Conservation (phyloP, 1,140 invertebrate species). For the Rhizoglyphus robini region DNA sequence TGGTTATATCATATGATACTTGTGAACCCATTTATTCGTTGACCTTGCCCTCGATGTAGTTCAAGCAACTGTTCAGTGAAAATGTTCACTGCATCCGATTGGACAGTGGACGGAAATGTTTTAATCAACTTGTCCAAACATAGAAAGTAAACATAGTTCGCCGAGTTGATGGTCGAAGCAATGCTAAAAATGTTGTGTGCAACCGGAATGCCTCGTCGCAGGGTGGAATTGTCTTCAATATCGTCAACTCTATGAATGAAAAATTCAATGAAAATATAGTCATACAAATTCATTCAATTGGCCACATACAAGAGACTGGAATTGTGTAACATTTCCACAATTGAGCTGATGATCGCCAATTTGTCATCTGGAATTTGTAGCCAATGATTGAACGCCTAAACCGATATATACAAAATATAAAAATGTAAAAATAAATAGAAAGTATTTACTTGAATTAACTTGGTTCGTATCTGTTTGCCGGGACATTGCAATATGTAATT, state of each 20-base stretch:
- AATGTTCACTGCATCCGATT: constrained; percentile 18
- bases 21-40: constrained; percentile 24
- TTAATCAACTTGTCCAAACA: constrained; percentile 54
- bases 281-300: neutral
- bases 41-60: constrained; percentile 81
- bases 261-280: constrained; percentile 28
- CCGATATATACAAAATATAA: neutral
- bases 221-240: constrained; percentile 88
- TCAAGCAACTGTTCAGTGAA: constrained; percentile 82
- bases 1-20: neutral
- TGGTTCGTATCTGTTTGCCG: constrained; percentile 64
- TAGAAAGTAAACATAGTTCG: constrained; percentile 84
- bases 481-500: constrained; percentile 75
- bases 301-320: constrained; percentile 65
- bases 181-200: constrained; percentile 91
- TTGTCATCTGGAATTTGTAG: constrained; percentile 73
- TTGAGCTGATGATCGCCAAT: constrained; percentile 62
- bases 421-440: neutral
- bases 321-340: constrained; percentile 91
- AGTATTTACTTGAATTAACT: constrained; percentile 47
- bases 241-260: constrained; percentile 93
- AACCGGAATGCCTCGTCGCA: constrained; percentile 80
- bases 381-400: constrained; percentile 85
- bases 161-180: constrained; percentile 83
- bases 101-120: constrained; percentile 14